Base-by-base conservation (phyloP, 1,140 invertebrate species). In the Drosophila rhopaloa region DNA sequence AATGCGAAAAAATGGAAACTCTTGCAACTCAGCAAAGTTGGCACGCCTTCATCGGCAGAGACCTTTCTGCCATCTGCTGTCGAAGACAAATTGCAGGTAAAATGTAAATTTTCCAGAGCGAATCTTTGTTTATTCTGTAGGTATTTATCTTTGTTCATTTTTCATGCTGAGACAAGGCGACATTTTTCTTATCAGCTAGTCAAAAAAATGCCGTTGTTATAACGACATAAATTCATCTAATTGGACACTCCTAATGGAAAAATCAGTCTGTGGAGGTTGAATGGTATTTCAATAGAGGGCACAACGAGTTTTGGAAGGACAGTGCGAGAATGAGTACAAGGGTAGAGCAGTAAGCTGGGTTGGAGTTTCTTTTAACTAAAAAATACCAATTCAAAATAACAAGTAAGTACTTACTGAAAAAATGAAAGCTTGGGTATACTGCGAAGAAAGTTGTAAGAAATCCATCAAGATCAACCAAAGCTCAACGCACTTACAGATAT, bases 31-130 rank as follows among this genome's bases (percentile, higher is more conserved):
- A 72, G 79, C 66, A 72, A 63, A 57, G 38, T 66, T 63, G 40
- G 53, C 53, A 73, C 59, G 53, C 71, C 60, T 32, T 40, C 58
- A 43, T 80, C 62, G 56, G 38, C 54, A 77, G 46, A 54, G 41
- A 71, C 56, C 58, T 38, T 50, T 48, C 51, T 68, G 57, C 53
- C 51, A 74, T 66, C 76, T 88, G 79, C 44, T 76, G 81, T 73
- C 53, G 73, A 83, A 70, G 79, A 86, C 83, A 86, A 86, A 86
- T 86, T 88, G 63, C 72, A 73, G 73, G 72, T 77, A 66, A 71
- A 88, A 83, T 77, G 60, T 77, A 80, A 79, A 81, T 88, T 79
- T 60, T 27, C 75, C 71, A 70, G 46, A 86, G 74, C 50, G 76
- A 72, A 55, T 82, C 32, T 43, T 37, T 67, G 40, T 71, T 62